Conservation (phyloP, 2,888 invertebrate species). For the Pristionchus arcanus region DNA sequence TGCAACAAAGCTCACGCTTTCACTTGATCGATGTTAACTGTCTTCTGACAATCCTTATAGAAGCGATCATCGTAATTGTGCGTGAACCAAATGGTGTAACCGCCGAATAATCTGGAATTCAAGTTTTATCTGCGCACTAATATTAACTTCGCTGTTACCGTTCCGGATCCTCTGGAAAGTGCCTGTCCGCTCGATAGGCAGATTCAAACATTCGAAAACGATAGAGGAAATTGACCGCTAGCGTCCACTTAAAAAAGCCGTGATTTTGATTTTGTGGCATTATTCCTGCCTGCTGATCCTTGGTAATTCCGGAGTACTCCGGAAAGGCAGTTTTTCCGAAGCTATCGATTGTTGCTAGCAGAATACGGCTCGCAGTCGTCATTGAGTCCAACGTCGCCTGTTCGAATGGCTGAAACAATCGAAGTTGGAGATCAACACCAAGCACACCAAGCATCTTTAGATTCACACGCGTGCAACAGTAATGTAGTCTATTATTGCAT, state of each 20-base stretch:
- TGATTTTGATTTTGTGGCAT: neutral
- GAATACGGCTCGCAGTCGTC: neutral
- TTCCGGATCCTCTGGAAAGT: neutral
- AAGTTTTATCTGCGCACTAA: neutral
- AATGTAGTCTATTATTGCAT: too few relatives aligned
- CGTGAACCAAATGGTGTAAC: neutral
- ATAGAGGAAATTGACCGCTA: neutral
- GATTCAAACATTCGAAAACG: neutral
- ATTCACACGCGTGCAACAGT: too few relatives aligned
- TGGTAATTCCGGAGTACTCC: neutral
- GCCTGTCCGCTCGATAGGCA: neutral
- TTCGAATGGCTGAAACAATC: neutral
- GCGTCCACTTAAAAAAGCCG: neutral
- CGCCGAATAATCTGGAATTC: neutral
- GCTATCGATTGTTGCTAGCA: neutral
- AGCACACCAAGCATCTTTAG: too few relatives aligned
- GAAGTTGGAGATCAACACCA: too few relatives aligned
- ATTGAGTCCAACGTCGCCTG: neutral
- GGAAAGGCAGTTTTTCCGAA: slow-evolving; percentile 14
- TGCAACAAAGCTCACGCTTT: neutral
- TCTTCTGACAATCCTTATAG: neutral
- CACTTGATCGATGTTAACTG: neutral
- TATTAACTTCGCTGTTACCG: neutral
- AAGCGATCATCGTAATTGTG: neutral
- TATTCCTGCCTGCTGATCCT: neutral